Evolutionary conservation across 2,113 vertebrate genomes (phyloP).

Genomic region (Paradisaea rubra): DNA sequence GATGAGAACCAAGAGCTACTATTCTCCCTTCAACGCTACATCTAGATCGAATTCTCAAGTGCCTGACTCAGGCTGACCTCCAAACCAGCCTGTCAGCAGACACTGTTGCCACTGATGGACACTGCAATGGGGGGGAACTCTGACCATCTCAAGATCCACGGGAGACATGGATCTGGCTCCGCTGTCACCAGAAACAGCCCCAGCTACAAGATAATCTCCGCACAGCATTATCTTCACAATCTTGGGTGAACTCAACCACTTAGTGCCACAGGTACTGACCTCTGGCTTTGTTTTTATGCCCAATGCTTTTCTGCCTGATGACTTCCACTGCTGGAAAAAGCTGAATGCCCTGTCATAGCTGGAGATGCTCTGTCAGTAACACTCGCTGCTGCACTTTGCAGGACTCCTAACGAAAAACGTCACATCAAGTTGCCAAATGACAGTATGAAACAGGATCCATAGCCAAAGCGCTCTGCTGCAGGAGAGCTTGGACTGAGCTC

Average conservation of each 20-base stretch:
- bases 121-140: not conserved
- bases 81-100: not conserved
- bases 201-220: not conserved
- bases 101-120: not conserved
- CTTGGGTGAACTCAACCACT: not conserved
- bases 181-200: not conserved
- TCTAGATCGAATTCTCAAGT: accelerated
- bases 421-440: not conserved
- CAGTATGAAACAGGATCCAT: not conserved
- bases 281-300: not conserved
- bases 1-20: not conserved
- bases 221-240: accelerated
- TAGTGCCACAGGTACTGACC: not conserved
- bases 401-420: not conserved
- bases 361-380: not conserved
- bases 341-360: not conserved
- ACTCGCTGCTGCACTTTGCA: not conserved
- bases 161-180: not conserved
- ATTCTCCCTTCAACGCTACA: accelerated
- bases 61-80: not conserved
- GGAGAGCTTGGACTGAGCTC: not conserved
- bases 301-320: not conserved
- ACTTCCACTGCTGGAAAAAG: not conserved
- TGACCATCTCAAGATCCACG: not conserved
- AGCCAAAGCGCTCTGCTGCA: not conserved